Base-by-base conservation (phyloP, 2,113 vertebrate species). In the Callionymus lyra region DNA sequence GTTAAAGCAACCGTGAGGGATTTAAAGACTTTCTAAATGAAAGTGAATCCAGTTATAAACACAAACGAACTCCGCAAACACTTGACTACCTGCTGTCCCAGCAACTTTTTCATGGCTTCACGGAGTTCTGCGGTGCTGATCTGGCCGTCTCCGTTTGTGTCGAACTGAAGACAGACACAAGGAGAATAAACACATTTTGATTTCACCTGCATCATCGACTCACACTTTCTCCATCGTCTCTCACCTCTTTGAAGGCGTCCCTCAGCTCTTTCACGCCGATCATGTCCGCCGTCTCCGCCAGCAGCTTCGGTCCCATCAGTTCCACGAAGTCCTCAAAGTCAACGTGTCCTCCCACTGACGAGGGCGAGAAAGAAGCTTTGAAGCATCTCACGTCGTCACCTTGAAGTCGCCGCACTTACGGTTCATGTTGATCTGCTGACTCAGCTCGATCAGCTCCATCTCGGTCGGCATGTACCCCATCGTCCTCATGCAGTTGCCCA, bases 391-490 rank as follows among this genome's bases (percentile, higher is more conserved):
- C 3, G 12, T 17, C 3, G 2, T 16, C 6, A 10, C 10, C 15
- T 31, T 21, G 1, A 18, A 18, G 9, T 14, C 6, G 9, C 10
- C 34, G 42, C 31, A 83, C 90, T 88, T 80, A 97, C 95, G 0
- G 74, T 98, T 99, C 94, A 99, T 98, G 86, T 97, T 99, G 81
- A 99, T 94, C 80, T 97, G 94, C 83, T 99, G 95, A 51, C 94
- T 98, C 13, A 99, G 82, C 54, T 99, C 95, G 1, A 99, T 97
- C 15, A 99, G 84, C 76, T 99, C 95, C 95, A 99, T 99, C 81
- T 99, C 95, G 0, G 95, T 99, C 16, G 94, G 94, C 94, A 97
- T 98, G 84, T 96, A 98, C 35, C 94, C 95, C 95, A 98, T 99
- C 11, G 95, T 99, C 12, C 95, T 88, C 95, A 99, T 99, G 78